Base-by-base conservation (phyloP, 2,888 invertebrate species). In the Drosophila conformis region DNA sequence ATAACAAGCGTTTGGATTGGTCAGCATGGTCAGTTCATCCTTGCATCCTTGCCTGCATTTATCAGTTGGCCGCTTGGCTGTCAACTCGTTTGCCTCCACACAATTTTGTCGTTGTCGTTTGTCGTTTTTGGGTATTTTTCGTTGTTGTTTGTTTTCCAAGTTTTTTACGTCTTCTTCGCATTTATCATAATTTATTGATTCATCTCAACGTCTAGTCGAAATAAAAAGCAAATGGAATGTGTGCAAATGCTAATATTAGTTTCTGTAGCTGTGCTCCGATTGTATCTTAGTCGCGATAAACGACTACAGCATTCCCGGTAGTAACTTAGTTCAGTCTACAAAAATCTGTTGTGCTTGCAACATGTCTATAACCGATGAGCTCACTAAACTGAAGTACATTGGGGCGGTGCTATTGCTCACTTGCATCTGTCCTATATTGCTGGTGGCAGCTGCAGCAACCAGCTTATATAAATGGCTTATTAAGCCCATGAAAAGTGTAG, bases 351-450 rank as follows among this genome's bases (percentile, higher is more conserved):
- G 13, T 27, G 33, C 6, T 18, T n/a, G 13, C 15, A 51, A 35
- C 18, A 63, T 76, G 59, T 13, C 62, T 7, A 21, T 49, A 7
- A 11, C 11, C 1, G 38, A 29, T 35, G 11, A 49, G 11, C 35
- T 69, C 40, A 31, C 62, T 31, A 69, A 75, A 33, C 18, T 73
- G 10, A 56, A 59, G 36, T 61, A 73, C 1, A 0, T 13, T 1
- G 4, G 65, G 3, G 52, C 0, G 29, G 1, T 71, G 8, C 27
- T 29, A 8, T 8, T 52, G 5, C n/a, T 80, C 0, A 27, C 52
- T 18, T 52, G 61, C 7, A 4, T 54, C 13, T 53, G 40, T 8
- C 89, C 89, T 1, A 4, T 80, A 7, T 1, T 82, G 31, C 4
- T 83, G 10, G 13, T 74, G 15, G 52, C 40, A 18, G 85, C 79